Evolutionary conservation across 2,113 vertebrate genomes (phyloP).

Genomic region (Opisthocomus hoazin): DNA sequence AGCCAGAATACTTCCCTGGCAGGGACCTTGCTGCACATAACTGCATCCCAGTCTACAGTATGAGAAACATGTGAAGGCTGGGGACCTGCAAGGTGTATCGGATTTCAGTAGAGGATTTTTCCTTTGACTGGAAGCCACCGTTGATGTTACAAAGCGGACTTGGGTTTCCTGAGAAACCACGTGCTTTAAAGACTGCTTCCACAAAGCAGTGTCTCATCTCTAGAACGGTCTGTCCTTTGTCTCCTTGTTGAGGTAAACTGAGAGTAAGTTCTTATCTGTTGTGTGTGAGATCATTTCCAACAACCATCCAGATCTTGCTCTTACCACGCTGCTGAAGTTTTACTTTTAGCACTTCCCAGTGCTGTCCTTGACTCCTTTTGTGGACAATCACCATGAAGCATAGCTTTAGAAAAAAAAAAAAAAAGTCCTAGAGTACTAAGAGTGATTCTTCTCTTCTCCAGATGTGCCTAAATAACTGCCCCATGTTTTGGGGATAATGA

Average conservation of each 20-base stretch:
- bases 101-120: not conserved
- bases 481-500: not conserved
- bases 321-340: not conserved
- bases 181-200: not conserved
- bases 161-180: not conserved
- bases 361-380: not conserved
- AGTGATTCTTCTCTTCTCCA: not conserved
- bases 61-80: not conserved
- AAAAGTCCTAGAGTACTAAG: not conserved
- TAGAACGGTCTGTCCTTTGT: not conserved
- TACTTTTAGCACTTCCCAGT: not conserved
- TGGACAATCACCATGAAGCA: not conserved
- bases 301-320: not conserved
- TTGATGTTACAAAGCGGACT: not conserved
- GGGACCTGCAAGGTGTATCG: not conserved
- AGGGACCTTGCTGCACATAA: not conserved
- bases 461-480: not conserved
- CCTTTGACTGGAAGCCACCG: not conserved
- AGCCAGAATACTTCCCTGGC: not conserved
- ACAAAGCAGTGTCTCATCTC: not conserved
- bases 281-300: not conserved
- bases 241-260: not conserved
- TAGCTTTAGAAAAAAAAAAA: not conserved
- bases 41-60: not conserved
- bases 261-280: not conserved